Conservation (phyloP, 2,113 vertebrate genomes). For the Antennarius striatus region DNA sequence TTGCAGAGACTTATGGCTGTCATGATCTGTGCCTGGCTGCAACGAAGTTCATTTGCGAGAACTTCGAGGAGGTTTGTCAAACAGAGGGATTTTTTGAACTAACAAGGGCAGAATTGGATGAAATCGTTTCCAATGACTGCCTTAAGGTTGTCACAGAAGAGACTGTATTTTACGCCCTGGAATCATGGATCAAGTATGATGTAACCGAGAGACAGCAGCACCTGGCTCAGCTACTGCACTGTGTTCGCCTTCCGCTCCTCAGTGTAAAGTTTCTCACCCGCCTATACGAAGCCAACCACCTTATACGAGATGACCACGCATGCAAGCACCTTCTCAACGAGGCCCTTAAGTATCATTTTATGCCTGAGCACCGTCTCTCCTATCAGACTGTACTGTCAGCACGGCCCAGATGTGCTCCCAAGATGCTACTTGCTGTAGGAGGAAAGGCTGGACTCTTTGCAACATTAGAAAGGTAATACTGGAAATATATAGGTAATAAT, state of each 20-base stretch:
- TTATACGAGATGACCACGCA: constrained; percentile 95
- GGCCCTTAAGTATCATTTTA: constrained; percentile 98
- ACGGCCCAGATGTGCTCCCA: constrained; percentile 91
- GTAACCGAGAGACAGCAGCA: constrained; percentile 93
- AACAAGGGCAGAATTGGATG: constrained; percentile 89
- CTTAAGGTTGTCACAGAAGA: constrained; percentile 95
- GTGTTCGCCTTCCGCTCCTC: constrained; percentile 92
- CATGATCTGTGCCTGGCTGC: constrained; percentile 94
- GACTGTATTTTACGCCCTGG: constrained; percentile 92
- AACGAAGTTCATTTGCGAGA: constrained; percentile 93
- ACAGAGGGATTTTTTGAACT: constrained; percentile 98
- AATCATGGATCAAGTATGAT: constrained; percentile 97
- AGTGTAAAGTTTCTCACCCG: constrained; percentile 97
- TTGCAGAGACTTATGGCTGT: constrained; percentile 97
- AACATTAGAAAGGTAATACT: constrained; percentile 90
- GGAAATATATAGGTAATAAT: rapidly evolving
- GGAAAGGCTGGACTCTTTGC: constrained; percentile 97
- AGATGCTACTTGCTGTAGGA: constrained; percentile 95
- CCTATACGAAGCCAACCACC: constrained; percentile 97
- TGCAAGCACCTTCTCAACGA: constrained; percentile 98
- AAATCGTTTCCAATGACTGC: constrained; percentile 97
- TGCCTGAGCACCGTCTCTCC: constrained; percentile 97
- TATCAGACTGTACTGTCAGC: constrained; percentile 93
- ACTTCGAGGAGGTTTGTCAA: constrained; percentile 97
- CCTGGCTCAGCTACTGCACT: constrained; percentile 91